A percentile compares a stretch with the other conserved stretches of the same genome.
phyloP scores from a whole-genome alignment of 2,797 vertebrate genomes.

The Hapalemur alaotrensis region DNA sequence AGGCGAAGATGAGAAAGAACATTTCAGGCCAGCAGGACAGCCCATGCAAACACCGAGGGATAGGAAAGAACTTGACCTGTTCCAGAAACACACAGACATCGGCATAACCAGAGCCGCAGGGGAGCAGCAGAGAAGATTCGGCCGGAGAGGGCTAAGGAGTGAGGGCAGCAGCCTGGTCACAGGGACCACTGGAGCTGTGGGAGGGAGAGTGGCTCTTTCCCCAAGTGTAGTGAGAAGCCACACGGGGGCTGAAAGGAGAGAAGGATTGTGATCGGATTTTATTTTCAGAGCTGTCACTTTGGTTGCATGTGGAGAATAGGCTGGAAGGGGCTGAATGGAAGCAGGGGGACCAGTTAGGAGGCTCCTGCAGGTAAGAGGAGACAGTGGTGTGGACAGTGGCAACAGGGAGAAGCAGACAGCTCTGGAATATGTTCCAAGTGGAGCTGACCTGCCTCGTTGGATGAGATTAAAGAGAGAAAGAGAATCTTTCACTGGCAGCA shows the following conservation, averaged over 20 bases:
- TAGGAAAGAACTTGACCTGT: neutral
- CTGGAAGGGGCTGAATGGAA: neutral
- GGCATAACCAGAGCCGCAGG: neutral
- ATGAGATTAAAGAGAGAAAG: neutral
- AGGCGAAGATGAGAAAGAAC: neutral
- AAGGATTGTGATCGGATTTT: neutral
- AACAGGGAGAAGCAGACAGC: neutral
- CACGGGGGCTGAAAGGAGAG: neutral
- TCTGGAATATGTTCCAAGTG: neutral
- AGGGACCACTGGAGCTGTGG: neutral
- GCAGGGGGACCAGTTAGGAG: neutral
- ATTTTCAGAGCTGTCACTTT: neutral
- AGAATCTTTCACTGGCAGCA: neutral
- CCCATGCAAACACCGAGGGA: neutral
- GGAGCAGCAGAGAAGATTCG: neutral
- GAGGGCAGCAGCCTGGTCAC: neutral
- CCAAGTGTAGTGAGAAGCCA: neutral
- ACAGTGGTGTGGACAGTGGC: neutral
- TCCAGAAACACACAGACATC: neutral
- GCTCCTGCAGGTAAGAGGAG: neutral
- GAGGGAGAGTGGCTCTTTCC: neutral
- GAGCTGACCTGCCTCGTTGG: neutral
- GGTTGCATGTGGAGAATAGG: neutral
- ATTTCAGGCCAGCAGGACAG: neutral
- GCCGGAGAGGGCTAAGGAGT: too few relatives aligned